These are phyloP conservation scores for Stegodyphus dumicola DNA, from an alignment of 1,140 invertebrate species.

Conservation along the genomic window DNA sequence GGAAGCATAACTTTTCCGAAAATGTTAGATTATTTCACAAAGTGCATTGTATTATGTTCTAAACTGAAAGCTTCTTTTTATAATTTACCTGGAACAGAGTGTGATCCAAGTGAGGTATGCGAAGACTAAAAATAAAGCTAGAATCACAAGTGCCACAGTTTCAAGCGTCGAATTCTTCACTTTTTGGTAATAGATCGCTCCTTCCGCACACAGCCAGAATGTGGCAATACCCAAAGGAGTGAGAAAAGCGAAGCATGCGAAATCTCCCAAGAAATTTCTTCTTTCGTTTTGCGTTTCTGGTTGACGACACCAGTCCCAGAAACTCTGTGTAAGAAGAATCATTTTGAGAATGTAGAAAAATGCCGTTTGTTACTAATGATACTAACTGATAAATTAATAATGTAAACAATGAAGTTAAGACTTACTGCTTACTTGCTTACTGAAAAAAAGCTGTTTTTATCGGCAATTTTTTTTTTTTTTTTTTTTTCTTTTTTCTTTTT, in stretches of 20 bases:
- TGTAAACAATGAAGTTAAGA: too few species aligned
- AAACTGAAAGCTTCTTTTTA: not conserved
- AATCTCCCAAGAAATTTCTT: slow-evolving; percentile 23
- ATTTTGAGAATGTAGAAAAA: too few species aligned
- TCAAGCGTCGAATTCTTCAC: slow-evolving; percentile 34
- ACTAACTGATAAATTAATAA: too few species aligned
- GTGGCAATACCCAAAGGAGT: slow-evolving; percentile 35
- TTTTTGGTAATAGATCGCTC: slow-evolving; percentile 35
- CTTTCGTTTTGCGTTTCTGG: slow-evolving; percentile 1
- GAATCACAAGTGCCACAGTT: slow-evolving; percentile 17
- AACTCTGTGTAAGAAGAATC: not conserved
- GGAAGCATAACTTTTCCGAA: not conserved
- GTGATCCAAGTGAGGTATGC: slow-evolving; percentile 41
- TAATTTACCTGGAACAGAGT: slow-evolving; percentile 15
- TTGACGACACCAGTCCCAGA: slow-evolving; percentile 32
- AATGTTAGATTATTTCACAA: not conserved
- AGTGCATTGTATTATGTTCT: not conserved
- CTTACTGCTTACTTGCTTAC: too few species aligned
- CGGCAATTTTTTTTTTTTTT: too few species aligned
- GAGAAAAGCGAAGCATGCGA: slow-evolving; percentile 27
- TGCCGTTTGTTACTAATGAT: too few species aligned
- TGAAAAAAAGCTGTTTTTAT: too few species aligned
- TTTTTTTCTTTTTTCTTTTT: too few species aligned
- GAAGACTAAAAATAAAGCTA: slow-evolving; percentile 26
- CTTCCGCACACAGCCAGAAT: slow-evolving; percentile 44